phyloP scores from a whole-genome alignment of 2,113 vertebrate genomes.

The Syrmaticus mikado region DNA sequence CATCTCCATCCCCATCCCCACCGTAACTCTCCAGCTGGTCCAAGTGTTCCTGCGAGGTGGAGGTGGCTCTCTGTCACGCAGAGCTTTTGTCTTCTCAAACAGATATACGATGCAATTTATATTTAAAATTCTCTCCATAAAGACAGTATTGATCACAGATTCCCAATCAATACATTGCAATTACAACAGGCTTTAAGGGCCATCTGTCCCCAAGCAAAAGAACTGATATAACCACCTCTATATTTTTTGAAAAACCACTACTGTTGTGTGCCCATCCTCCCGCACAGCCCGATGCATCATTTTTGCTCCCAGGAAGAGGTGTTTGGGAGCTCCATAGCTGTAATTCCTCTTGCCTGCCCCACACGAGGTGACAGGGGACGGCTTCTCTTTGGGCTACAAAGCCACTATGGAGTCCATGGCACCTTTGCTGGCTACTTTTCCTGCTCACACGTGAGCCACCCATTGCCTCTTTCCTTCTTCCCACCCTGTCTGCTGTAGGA shows the following conservation, averaged over 20 bases:
- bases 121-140: slow-evolving; percentile 71
- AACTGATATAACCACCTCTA: not conserved
- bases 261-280: not conserved
- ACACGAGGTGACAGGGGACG: not conserved
- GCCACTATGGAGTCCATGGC: not conserved
- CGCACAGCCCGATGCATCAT: not conserved
- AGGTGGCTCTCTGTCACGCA: not conserved
- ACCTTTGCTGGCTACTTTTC: not conserved
- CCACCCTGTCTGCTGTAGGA: not conserved
- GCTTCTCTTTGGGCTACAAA: not conserved
- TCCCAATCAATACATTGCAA: slow-evolving; percentile 63
- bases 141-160: slow-evolving; percentile 72
- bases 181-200: slow-evolving; percentile 60
- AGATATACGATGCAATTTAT: slow-evolving; percentile 73
- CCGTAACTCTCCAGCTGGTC: not conserved
- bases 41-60: fast-evolving
- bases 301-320: not conserved
- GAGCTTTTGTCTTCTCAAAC: slow-evolving; percentile 32
- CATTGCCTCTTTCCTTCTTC: not conserved
- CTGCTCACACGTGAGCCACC: not conserved
- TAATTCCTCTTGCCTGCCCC: not conserved
- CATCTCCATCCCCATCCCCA: not conserved
- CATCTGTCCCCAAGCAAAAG: slow-evolving; percentile 54
- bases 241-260: not conserved
- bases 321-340: not conserved